Conservation (phyloP, 2,888 invertebrate genomes). For the Leucoma salicis region DNA sequence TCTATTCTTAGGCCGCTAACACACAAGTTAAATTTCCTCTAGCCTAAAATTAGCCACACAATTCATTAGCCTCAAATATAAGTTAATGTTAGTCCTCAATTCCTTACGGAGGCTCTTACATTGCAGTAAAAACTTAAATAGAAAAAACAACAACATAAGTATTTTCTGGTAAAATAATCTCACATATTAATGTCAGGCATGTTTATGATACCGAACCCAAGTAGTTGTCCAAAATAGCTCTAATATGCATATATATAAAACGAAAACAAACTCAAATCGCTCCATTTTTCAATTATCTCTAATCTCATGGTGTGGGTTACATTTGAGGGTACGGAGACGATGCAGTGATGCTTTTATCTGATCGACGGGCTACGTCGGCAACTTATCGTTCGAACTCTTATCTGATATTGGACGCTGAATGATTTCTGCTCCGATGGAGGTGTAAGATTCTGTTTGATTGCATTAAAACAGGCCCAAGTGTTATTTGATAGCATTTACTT, state of each 20-base stretch:
- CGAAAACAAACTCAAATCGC: conserved; percentile 36
- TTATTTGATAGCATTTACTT: conserved; percentile 24
- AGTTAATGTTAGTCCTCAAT: too few relatives aligned
- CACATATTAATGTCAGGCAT: not conserved
- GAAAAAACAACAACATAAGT: too few relatives aligned
- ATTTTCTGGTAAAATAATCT: not conserved
- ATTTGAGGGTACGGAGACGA: conserved; percentile 37
- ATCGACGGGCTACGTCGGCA: conserved; percentile 53
- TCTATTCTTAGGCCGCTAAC: too few relatives aligned
- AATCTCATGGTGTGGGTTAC: conserved; percentile 67
- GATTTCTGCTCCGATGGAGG: conserved; percentile 54
- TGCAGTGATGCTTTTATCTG: conserved; percentile 45
- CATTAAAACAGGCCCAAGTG: conserved; percentile 40
- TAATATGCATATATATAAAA: conserved; percentile 22
- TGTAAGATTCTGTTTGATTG: conserved; percentile 49
- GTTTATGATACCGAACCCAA: not conserved
- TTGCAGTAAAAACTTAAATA: too few relatives aligned
- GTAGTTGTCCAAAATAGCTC: conserved; percentile 10
- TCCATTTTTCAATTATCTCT: conserved; percentile 51
- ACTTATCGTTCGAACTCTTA: conserved; percentile 50
- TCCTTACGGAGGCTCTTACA: too few relatives aligned
- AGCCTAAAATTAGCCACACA: too few relatives aligned
- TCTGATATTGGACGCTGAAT: conserved; percentile 44
- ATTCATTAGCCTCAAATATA: too few relatives aligned
- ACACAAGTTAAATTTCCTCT: too few relatives aligned